Conservation (phyloP, 2,888 invertebrate genomes). For the Cyaniris semiargus region DNA sequence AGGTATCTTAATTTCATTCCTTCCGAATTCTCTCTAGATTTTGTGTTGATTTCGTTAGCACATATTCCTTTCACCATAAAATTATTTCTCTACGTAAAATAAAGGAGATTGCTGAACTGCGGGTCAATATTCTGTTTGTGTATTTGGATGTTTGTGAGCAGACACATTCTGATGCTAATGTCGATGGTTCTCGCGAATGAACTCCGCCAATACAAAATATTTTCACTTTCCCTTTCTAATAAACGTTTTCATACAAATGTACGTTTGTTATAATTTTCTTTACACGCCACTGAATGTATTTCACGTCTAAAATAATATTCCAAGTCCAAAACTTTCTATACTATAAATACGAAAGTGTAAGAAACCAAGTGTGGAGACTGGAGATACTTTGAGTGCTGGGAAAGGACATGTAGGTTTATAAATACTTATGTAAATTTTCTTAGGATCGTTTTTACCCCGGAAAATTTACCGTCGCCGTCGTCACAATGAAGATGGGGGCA, state of each 20-base stretch:
- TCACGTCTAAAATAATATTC: not conserved
- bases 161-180: conserved; percentile 43
- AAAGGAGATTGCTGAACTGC: not conserved
- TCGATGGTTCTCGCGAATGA: conserved; percentile 10
- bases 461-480: too few relatives aligned
- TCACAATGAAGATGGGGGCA: too few relatives aligned
- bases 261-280: conserved; percentile 7
- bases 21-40: not conserved
- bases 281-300: not conserved
- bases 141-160: conserved; percentile 33
- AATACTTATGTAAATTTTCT: too few relatives aligned
- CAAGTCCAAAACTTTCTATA: not conserved
- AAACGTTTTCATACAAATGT: conserved; percentile 14
- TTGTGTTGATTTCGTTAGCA: too few relatives aligned
- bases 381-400: too few relatives aligned
- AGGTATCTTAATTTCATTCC: not conserved
- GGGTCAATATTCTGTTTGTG: conserved; percentile 25
- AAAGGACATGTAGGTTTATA: too few relatives aligned
- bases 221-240: conserved; percentile 26
- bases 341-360: too few relatives aligned
- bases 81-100: conserved; percentile 4
- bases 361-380: too few relatives aligned
- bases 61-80: not conserved
- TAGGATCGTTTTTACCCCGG: too few relatives aligned
- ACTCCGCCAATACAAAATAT: conserved; percentile 11